Base-by-base conservation (phyloP, 2,113 vertebrate species). In the Okapia johnstoni region DNA sequence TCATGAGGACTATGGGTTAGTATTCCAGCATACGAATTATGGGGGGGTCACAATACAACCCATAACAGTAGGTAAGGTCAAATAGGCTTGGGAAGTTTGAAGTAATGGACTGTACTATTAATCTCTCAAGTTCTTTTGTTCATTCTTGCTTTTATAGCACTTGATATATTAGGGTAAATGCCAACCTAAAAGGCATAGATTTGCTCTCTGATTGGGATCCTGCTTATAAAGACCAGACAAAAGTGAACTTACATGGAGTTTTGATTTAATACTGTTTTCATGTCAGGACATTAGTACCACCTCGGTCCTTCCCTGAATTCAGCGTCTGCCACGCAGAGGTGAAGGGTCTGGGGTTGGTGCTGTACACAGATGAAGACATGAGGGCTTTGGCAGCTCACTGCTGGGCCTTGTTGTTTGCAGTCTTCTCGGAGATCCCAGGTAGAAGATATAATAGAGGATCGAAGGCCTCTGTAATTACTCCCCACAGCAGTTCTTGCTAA, bases 401-500 rank as follows among this genome's bases (percentile, higher is more conserved):
- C 80, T 23, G 85, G 73, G 58, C 81, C 66, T 79, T 21, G 9
- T 57, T 93, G 94, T 97, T 96, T 79, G 33, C 89, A 86, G 60
- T 55, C 90, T 88, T 57, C 85, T 92, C 46, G 90, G 94, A 90
- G 91, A 96, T 94, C 81, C 77, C 83, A 97, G 90, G 76, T 52
- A 81, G 81, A 87, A 80, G 57, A 57, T 77, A 77, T 48, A 95
- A 90, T n/a, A 94, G 94, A 92, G 83, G 88, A 97, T 98, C 94
- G 97, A 98, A 98, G 85, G 61, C 96, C 90, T 96, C 88, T 60
- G 85, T 97, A 95, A 94, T 97, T 96, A 94, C 60, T 98, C 77
- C 12, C 33, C 19, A 30, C 60, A 79, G 94, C 60, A 60, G n/a
- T 86, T 97, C 95, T 93, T 79, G 40, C 83, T 92, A 89, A 87